Conservation (phyloP, 92 coral and sea anemone genomes). For the Pocillopora grandis region DNA sequence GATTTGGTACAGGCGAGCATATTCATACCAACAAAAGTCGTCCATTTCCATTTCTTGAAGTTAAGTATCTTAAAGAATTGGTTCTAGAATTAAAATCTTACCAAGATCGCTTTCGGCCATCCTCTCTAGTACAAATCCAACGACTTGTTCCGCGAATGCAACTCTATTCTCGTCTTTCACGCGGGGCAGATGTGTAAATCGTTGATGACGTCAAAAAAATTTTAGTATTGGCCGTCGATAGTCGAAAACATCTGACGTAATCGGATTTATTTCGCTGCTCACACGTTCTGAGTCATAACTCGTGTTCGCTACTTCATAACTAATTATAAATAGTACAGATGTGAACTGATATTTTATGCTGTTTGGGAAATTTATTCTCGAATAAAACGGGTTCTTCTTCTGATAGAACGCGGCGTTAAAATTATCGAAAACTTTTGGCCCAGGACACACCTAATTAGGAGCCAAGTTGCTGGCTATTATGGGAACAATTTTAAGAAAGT, state of each 20-base stretch:
- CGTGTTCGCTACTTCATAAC: too few species aligned
- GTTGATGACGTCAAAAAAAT: constrained; percentile 29
- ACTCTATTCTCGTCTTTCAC: background rate
- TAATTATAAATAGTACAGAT: too few species aligned
- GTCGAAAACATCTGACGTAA: constrained; percentile 4
- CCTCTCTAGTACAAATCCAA: background rate
- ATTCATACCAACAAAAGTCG: background rate
- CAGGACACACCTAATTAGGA: too few species aligned
- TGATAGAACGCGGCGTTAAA: too few species aligned
- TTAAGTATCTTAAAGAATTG: background rate
- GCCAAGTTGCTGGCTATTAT: too few species aligned
- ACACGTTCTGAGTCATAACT: too few species aligned
- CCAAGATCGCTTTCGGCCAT: constrained; percentile 41
- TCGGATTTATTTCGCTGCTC: too few species aligned
- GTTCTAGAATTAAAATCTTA: background rate
- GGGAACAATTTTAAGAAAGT: too few species aligned
- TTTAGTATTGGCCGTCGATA: background rate
- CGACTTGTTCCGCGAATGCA: background rate
- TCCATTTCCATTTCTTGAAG: background rate
- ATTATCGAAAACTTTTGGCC: too few species aligned
- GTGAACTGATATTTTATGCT: too few species aligned
- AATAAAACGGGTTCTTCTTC: too few species aligned
- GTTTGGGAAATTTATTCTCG: too few species aligned
- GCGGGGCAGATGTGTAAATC: background rate
- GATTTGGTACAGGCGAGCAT: background rate